Evolutionary conservation across 2,113 vertebrate genomes (phyloP).

Genomic region (Ceuthmochares aereus): DNA sequence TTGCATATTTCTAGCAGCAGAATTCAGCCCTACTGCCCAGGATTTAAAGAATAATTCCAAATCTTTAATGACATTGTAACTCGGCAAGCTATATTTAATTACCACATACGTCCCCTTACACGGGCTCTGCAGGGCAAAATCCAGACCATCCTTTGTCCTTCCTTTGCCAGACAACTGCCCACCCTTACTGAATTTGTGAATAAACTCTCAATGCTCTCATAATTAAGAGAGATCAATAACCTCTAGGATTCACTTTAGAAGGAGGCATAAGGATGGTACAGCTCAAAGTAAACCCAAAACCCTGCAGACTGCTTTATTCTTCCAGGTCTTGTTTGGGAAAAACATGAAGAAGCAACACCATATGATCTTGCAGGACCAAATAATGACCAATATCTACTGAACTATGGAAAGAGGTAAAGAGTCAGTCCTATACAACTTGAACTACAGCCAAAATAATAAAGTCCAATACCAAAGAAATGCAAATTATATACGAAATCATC

Average conservation of each 20-base stretch:
- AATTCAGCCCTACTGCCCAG: not conserved
- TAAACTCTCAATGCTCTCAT: not conserved
- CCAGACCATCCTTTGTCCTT: not conserved
- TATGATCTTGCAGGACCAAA: not conserved
- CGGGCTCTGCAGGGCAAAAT: not conserved
- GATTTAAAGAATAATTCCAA: not conserved
- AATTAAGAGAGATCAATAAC: not conserved
- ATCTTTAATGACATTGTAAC: not conserved
- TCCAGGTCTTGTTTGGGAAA: not conserved
- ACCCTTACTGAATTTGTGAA: not conserved
- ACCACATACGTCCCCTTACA: accelerated
- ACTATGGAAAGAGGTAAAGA: not conserved
- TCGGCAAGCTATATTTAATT: not conserved
- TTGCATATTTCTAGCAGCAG: not conserved
- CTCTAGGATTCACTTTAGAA: not conserved
- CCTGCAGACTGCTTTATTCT: not conserved
- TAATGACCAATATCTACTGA: not conserved
- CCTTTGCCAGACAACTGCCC: not conserved
- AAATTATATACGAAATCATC: not conserved
- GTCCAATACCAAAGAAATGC: not conserved
- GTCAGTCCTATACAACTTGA: not conserved
- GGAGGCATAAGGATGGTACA: not conserved
- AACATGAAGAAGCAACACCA: not conserved
- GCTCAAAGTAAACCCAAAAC: not conserved
- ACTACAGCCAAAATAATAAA: not conserved